A percentile compares a stretch with the other conserved stretches of the same genome.
Evolutionary conservation across 1,140 invertebrate genomes (phyloP).

Genomic region (Atta colombica): DNA sequence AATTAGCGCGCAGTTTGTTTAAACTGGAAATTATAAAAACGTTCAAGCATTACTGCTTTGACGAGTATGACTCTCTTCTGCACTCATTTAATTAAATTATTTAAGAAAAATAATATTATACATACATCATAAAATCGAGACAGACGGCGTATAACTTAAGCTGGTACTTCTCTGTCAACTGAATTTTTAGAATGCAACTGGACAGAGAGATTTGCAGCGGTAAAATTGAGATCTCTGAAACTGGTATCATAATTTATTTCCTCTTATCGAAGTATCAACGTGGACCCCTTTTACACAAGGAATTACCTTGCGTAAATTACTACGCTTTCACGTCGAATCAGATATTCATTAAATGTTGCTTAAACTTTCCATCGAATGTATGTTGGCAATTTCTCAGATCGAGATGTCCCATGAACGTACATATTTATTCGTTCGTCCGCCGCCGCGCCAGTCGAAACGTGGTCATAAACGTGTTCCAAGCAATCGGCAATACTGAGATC

Average conservation of each 20-base stretch:
- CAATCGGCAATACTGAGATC: conserved; percentile 10
- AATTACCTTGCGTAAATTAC: conserved; percentile 4
- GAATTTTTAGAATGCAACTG: background rate
- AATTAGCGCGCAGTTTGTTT: no score
- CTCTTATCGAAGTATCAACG: background rate
- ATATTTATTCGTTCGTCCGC: background rate
- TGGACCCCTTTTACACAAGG: background rate
- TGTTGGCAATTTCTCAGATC: conserved; percentile 2
- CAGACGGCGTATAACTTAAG: background rate
- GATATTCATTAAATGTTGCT: conserved; percentile 37
- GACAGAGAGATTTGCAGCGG: background rate
- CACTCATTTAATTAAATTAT: background rate
- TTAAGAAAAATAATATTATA: background rate
- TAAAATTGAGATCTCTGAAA: background rate
- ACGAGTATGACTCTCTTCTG: no score
- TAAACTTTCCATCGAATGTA: conserved; percentile 46
- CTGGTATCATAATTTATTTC: conserved; percentile 7
- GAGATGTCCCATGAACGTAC: background rate
- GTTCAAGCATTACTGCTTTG: no score
- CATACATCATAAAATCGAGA: background rate
- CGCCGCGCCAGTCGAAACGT: background rate
- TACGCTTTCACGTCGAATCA: conserved; percentile 34
- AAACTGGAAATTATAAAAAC: no score
- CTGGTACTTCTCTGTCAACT: background rate
- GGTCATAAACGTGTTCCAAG: background rate